Base-by-base conservation (phyloP, 1,140 invertebrate species). In the Drosophila novamexicana region DNA sequence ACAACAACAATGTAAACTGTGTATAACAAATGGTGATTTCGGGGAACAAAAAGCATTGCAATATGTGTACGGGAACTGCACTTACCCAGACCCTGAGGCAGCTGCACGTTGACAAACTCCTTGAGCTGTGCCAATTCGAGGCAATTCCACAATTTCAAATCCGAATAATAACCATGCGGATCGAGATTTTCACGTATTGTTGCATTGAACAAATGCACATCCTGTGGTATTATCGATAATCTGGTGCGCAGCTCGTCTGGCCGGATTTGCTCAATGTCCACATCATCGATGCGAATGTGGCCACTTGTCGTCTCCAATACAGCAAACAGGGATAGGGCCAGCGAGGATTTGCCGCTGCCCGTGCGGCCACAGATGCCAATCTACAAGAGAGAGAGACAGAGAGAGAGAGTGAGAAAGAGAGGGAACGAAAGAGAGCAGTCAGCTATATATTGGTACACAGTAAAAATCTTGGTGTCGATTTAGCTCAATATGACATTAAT, bases 151-250 rank as follows among this genome's bases (percentile, higher is more conserved):
- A 99, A 94, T 81, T 97, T 95, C 34, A 94, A 92, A 92, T 98
- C 98, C 37, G 94, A 93, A 79, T 95, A 95, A 54, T 95, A 94
- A 50, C 94, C 93, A 12, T 95, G 93, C 2, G 98, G 98, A 93
- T 98, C 97, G 22, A 99, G 93, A 93, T 99, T 99, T 86, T 98
- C 96, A 72, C 97, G 93, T 49, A 99, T 93, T 7, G 96, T 96
- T n/a, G 97, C 97, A 77, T 95, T 95, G 93, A 99, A 99, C 73
- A 99, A 93, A 91, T 98, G 97, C 37, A 97, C 97, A 94, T 92
- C 96, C 93, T 99, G 98, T 8, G 98, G 98, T 86, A 99, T 97
- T 70, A 98, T 96, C 32, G 97, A 97, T 68, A 99, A 92, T 50
- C 96, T 94, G 22, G 96, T 96, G 76, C 97, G 93, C n/a, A 97